Evolutionary conservation across 2,113 vertebrate species (phyloP).

Genomic region (Stomatorhinus ivindoensis): DNA sequence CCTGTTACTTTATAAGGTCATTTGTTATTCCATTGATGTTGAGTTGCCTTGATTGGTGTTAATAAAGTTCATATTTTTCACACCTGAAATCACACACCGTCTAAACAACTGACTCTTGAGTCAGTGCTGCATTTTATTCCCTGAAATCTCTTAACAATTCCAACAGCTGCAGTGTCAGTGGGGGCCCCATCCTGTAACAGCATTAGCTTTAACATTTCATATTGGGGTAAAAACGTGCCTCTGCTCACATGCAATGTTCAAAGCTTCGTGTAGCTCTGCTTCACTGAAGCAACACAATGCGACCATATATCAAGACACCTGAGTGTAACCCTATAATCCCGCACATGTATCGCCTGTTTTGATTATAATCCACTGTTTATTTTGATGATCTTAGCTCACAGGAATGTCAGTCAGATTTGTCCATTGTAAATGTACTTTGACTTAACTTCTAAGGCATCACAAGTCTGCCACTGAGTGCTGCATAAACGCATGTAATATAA

Average conservation of each 20-base stretch:
- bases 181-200: slow-evolving; percentile 33
- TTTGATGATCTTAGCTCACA: not conserved
- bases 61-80: not conserved
- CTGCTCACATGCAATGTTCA: slow-evolving; percentile 7
- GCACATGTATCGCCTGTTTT: not conserved
- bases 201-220: slow-evolving; percentile 21
- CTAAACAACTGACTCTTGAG: slow-evolving; percentile 22
- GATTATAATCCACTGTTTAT: not conserved
- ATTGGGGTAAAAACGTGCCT: slow-evolving; percentile 15
- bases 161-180: slow-evolving; percentile 38
- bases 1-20: not conserved
- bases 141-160: slow-evolving; percentile 13
- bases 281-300: not conserved
- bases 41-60: not conserved
- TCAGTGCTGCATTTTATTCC: slow-evolving; percentile 11
- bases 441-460: not conserved
- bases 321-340: slow-evolving; percentile 18
- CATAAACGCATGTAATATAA: not conserved
- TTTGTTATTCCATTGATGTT: not conserved
- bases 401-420: not conserved
- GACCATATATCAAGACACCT: not conserved
- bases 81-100: not conserved
- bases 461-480: not conserved
- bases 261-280: slow-evolving; percentile 13
- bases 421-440: not conserved